phyloP scores from a whole-genome alignment of 1,140 invertebrate species.

The Homalodisca vitripennis region DNA sequence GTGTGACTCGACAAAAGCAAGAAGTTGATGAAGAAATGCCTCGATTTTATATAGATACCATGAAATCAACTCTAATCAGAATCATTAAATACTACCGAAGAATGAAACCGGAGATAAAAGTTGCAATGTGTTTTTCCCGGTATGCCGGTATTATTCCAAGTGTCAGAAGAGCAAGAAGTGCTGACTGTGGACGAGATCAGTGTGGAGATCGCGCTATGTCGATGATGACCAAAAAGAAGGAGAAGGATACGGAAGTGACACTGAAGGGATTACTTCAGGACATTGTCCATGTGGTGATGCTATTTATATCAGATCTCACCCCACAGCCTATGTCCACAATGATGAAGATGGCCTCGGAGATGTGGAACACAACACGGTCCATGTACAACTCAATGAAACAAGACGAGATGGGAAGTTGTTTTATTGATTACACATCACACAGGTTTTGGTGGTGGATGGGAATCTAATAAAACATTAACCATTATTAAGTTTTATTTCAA shows the following conservation, averaged over 20 bases:
- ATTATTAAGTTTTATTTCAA: too few relatives aligned
- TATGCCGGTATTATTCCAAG: background rate
- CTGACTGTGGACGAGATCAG: background rate
- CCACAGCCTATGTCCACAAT: background rate
- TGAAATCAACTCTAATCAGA: background rate
- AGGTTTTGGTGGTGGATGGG: conserved; percentile 21
- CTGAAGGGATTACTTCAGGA: background rate
- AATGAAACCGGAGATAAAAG: background rate
- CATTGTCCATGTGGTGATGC: background rate
- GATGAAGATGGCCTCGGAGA: conserved; percentile 8
- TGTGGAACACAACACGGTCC: background rate
- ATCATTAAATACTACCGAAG: background rate
- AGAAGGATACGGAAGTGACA: background rate
- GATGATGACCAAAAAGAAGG: background rate
- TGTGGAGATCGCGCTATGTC: too few relatives aligned
- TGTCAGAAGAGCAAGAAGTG: background rate
- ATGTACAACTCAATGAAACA: conserved; percentile 14
- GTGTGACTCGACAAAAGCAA: too few relatives aligned
- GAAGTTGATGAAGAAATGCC: too few relatives aligned
- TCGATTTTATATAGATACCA: background rate
- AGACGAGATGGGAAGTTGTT: conserved; percentile 19
- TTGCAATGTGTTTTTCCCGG: background rate
- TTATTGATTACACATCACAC: background rate
- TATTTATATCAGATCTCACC: background rate
- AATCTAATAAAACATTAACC: background rate